A percentile compares a stretch with the other conserved stretches of the same genome.
Evolutionary conservation across 2,797 vertebrate genomes (phyloP).

Genomic region (Champsocephalus esox): DNA sequence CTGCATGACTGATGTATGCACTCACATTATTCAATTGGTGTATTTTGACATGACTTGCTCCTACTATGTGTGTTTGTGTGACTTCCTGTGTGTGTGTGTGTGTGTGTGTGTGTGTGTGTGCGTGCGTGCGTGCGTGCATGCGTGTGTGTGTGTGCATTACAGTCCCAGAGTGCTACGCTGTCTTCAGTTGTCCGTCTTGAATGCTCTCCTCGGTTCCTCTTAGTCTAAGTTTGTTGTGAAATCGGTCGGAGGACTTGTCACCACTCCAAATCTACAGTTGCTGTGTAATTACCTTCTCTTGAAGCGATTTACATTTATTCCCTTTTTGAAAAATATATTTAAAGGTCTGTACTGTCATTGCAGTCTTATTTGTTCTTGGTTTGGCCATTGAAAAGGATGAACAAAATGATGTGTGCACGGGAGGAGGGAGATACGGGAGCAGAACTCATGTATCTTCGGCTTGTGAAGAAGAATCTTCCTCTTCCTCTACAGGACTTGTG

Average conservation of each 20-base stretch:
- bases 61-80: constrained; percentile 23
- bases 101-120: constrained; percentile 67
- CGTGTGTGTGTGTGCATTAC: constrained; percentile 79
- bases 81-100: constrained; percentile 72
- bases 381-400: constrained; percentile 80
- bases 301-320: constrained; percentile 84
- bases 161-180: constrained; percentile 84
- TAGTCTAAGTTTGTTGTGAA: constrained; percentile 65
- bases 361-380: constrained; percentile 85
- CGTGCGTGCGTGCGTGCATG: constrained; percentile 35
- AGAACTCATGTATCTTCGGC: constrained; percentile 87
- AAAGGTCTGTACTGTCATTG: constrained; percentile 87
- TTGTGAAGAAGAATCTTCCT: constrained; percentile 85
- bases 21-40: constrained; percentile 42
- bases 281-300: constrained; percentile 89
- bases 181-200: constrained; percentile 69
- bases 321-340: constrained; percentile 93
- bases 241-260: constrained; percentile 69
- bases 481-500: constrained; percentile 86
- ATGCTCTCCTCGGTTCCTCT: constrained; percentile 65
- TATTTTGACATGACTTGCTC: constrained; percentile 37
- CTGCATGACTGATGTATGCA: constrained; percentile 53
- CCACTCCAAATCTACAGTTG: constrained; percentile 91
- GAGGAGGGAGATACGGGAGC: constrained; percentile 68
- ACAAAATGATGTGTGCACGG: constrained; percentile 77